A percentile compares a stretch with the other conserved stretches of the same genome.
Conservation (phyloP, 2,797 vertebrate genomes). For the Threskiornis aethiopicus region DNA sequence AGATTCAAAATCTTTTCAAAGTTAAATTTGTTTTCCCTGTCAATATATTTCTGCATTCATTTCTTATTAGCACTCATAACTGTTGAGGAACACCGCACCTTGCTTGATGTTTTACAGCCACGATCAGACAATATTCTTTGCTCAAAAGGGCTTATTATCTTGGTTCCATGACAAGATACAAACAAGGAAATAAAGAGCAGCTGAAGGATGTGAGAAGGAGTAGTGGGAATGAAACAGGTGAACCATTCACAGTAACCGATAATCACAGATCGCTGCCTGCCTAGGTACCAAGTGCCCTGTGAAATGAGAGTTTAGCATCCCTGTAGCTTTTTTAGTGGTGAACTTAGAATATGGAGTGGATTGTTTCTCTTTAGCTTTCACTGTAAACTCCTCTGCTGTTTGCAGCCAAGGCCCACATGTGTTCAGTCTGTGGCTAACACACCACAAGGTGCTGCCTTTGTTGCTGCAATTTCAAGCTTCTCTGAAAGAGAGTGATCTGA, state of each 20-base stretch:
- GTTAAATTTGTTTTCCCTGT: neutral
- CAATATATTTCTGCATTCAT: neutral
- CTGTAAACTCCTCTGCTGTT: neutral
- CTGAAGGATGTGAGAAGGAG: neutral
- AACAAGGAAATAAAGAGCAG: neutral
- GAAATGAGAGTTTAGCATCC: conserved; percentile 1
- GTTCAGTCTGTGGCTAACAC: neutral
- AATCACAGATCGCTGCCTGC: neutral
- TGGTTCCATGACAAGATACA: neutral
- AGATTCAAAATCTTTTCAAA: neutral
- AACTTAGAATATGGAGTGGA: neutral
- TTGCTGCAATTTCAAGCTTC: neutral
- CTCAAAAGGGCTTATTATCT: neutral
- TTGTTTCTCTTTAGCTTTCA: neutral
- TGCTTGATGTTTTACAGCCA: neutral
- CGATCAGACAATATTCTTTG: neutral
- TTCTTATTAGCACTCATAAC: neutral
- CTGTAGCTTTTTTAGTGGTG: neutral
- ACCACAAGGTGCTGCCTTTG: neutral
- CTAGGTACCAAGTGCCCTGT: neutral
- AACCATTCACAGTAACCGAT: neutral
- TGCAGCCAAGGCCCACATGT: neutral
- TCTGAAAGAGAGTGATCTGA: neutral
- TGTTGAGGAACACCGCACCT: neutral
- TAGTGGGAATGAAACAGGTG: neutral